Evolutionary conservation across 2,888 invertebrate genomes (phyloP).

Genomic region (Ligdia adustata): DNA sequence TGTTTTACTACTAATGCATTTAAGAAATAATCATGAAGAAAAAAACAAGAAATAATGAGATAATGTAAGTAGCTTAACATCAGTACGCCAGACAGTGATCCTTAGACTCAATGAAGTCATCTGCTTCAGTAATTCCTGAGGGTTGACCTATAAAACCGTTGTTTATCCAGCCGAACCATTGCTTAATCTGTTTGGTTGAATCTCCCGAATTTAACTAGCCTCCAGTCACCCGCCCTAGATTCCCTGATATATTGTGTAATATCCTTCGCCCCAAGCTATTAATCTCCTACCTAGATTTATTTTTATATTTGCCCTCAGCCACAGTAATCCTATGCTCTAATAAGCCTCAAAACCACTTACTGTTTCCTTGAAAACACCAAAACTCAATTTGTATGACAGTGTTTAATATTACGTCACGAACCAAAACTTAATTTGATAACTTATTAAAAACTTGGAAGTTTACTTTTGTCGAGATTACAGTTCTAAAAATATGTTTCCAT

Average conservation of each 20-base stretch:
- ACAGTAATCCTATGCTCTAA: slow-evolving; percentile 12
- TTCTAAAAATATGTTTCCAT: too few species aligned
- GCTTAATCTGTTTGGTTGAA: slow-evolving; percentile 45
- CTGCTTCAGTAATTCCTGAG: slow-evolving; percentile 40
- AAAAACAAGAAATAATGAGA: too few species aligned
- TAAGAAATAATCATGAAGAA: too few species aligned
- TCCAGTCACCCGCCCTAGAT: slow-evolving; percentile 39
- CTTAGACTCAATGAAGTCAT: slow-evolving; percentile 25
- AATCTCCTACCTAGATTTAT: slow-evolving; percentile 22
- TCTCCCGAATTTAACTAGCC: slow-evolving; percentile 38
- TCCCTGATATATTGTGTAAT: slow-evolving; percentile 38
- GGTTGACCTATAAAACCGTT: slow-evolving; percentile 46
- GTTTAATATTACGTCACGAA: slow-evolving; percentile 9
- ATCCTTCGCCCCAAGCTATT: slow-evolving; percentile 10
- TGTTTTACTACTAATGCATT: too few species aligned
- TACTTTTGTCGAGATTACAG: too few species aligned
- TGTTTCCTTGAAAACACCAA: slow-evolving; percentile 4
- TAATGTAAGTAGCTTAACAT: too few species aligned
- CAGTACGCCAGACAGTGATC: background rate
- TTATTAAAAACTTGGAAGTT: too few species aligned
- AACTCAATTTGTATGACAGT: background rate
- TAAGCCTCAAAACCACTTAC: slow-evolving; percentile 10
- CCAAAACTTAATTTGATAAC: too few species aligned
- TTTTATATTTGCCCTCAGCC: slow-evolving; percentile 15
- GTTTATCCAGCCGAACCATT: slow-evolving; percentile 37